Conservation (phyloP, 1,140 invertebrate species). For the Diorhabda carinulata region DNA sequence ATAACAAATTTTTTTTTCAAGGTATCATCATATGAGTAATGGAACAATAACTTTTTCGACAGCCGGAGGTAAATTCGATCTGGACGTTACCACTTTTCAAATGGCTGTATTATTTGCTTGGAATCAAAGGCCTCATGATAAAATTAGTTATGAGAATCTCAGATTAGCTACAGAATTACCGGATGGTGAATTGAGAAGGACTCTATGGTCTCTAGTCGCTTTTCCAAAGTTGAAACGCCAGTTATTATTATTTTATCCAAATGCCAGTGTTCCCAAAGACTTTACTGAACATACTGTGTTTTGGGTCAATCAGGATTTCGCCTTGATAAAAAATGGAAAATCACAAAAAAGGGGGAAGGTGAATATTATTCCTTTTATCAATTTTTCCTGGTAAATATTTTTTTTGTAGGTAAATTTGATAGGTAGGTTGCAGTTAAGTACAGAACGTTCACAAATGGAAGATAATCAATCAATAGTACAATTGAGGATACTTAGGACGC, state of each 20-base stretch:
- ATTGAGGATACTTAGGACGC: constrained; percentile 81
- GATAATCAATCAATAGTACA: constrained; percentile 98
- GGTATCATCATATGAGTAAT: constrained; percentile 98
- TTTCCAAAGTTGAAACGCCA: constrained; percentile 96
- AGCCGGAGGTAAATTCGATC: constrained; percentile 89
- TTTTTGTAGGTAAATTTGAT: constrained; percentile 74
- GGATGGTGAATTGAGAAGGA: constrained; percentile 87
- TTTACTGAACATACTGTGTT: constrained; percentile 90
- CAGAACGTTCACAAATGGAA: constrained; percentile 92
- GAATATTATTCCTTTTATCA: neutral
- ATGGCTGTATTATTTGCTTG: constrained; percentile 99
- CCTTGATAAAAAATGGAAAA: constrained; percentile 87
- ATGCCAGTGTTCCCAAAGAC: constrained; percentile 83
- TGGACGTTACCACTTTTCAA: constrained; percentile 99
- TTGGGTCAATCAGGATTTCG: constrained; percentile 97
- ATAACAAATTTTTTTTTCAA: constrained; percentile 21
- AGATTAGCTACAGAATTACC: constrained; percentile 94
- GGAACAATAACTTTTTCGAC: constrained; percentile 96
- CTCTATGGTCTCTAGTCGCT: constrained; percentile 95
- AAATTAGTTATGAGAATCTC: constrained; percentile 92
- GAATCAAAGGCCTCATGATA: constrained; percentile 92
- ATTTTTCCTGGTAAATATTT: neutral
- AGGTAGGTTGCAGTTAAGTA: constrained; percentile 89
- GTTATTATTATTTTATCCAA: constrained; percentile 76
- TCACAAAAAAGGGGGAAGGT: constrained; percentile 89